Conservation (phyloP, 2,113 vertebrate species). For the Danionella cerebrum region DNA sequence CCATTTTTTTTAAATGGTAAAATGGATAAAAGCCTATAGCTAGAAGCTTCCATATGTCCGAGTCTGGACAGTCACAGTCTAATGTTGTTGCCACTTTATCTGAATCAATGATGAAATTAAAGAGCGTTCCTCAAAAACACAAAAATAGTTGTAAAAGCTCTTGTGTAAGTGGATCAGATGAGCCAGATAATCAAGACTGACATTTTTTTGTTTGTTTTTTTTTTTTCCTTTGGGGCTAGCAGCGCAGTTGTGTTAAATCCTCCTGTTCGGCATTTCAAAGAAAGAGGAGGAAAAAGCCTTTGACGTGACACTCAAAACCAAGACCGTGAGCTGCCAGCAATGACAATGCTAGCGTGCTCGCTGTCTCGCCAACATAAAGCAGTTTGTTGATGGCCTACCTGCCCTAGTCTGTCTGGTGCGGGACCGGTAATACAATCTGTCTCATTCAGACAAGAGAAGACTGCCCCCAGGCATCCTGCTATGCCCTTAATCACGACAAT, state of each 20-base stretch:
- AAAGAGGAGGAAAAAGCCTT: conserved; percentile 55
- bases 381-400: conserved; percentile 60
- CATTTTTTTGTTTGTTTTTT: conserved; percentile 27
- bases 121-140: not conserved
- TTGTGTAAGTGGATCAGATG: conserved; percentile 26
- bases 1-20: too few relatives aligned
- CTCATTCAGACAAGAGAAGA: conserved; percentile 46
- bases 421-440: conserved; percentile 65
- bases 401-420: conserved; percentile 46
- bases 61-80: not conserved
- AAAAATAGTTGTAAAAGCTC: conserved; percentile 19
- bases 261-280: conserved; percentile 49
- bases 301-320: conserved; percentile 71
- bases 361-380: conserved; percentile 40
- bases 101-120: not conserved
- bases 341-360: conserved; percentile 59
- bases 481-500: conserved; percentile 65
- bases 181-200: conserved; percentile 23
- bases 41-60: too few relatives aligned
- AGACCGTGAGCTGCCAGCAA: conserved; percentile 47
- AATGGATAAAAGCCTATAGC: too few relatives aligned
- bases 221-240: not conserved
- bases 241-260: conserved; percentile 44
- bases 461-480: conserved; percentile 48
- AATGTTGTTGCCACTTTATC: not conserved